phyloP scores from a whole-genome alignment of 2,113 vertebrate genomes.

The Glaucidium brasilianum region DNA sequence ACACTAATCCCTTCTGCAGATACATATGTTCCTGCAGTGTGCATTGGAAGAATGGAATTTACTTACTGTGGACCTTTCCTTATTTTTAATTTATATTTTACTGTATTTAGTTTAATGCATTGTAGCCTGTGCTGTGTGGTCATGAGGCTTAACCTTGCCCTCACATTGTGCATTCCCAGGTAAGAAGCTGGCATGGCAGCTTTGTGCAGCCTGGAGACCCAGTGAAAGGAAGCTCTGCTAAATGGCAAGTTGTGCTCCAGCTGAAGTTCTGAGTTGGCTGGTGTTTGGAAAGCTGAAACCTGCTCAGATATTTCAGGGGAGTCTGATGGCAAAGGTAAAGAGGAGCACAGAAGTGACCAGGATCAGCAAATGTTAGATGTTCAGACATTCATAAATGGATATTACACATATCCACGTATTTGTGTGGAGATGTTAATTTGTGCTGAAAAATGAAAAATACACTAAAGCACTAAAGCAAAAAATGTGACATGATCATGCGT shows the following conservation, averaged over 20 bases:
- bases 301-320: not conserved
- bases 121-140: not conserved
- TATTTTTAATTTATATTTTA: not conserved
- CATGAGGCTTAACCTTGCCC: not conserved
- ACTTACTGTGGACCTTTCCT: not conserved
- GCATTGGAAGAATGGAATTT: not conserved
- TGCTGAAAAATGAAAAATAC: not conserved
- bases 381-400: not conserved
- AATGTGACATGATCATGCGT: not conserved
- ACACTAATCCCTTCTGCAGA: not conserved
- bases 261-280: accelerated
- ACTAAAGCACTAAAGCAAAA: not conserved
- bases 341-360: not conserved
- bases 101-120: not conserved
- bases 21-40: not conserved
- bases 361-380: not conserved
- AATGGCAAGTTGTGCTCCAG: not conserved
- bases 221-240: not conserved
- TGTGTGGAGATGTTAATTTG: not conserved
- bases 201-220: not conserved
- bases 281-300: not conserved
- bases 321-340: not conserved
- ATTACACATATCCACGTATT: not conserved
- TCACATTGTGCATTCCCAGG: not conserved
- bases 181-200: not conserved